Evolutionary conservation across 2,888 invertebrate species (phyloP).

Genomic region (Agriopis aurantiaria): DNA sequence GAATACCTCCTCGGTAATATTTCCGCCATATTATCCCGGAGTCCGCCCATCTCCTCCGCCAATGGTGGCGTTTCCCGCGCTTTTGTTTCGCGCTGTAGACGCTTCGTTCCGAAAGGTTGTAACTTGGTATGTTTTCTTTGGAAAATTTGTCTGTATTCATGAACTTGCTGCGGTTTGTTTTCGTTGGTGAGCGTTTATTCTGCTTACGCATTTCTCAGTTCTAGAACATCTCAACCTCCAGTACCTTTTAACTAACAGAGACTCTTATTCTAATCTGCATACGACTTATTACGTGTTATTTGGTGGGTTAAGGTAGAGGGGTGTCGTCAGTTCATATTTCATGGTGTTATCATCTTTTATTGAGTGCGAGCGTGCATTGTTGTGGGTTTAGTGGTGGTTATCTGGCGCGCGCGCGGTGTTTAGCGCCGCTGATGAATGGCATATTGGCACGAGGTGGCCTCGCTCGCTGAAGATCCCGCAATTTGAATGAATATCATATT

Average conservation of each 20-base stretch:
- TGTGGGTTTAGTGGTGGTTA: slow-evolving; percentile 84
- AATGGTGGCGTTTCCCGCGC: slow-evolving; percentile 83
- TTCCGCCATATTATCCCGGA: slow-evolving; percentile 85
- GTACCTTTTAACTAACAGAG: slow-evolving; percentile 36
- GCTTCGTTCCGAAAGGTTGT: slow-evolving; percentile 82
- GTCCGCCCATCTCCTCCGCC: slow-evolving; percentile 84
- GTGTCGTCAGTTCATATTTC: slow-evolving; percentile 85
- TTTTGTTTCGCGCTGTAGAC: slow-evolving; percentile 81
- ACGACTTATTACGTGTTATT: slow-evolving; percentile 50
- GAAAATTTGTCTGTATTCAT: slow-evolving; percentile 82
- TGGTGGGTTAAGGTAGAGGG: slow-evolving; percentile 61
- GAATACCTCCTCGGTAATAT: slow-evolving; percentile 84
- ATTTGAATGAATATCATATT: slow-evolving; percentile 45
- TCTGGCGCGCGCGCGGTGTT: slow-evolving; percentile 79
- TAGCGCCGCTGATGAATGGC: slow-evolving; percentile 82
- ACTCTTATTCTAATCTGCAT: slow-evolving; percentile 43
- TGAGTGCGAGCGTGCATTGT: slow-evolving; percentile 85
- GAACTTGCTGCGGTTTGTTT: slow-evolving; percentile 79
- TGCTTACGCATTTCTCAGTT: slow-evolving; percentile 58
- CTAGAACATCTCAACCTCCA: slow-evolving; percentile 62
- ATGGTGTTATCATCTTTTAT: slow-evolving; percentile 86
- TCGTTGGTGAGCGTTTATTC: slow-evolving; percentile 78
- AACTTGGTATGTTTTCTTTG: slow-evolving; percentile 79
- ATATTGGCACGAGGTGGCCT: slow-evolving; percentile 64
- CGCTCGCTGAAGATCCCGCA: slow-evolving; percentile 22